phyloP scores from a whole-genome alignment of 2,113 vertebrate species.

The Phaethornis superciliosus region DNA sequence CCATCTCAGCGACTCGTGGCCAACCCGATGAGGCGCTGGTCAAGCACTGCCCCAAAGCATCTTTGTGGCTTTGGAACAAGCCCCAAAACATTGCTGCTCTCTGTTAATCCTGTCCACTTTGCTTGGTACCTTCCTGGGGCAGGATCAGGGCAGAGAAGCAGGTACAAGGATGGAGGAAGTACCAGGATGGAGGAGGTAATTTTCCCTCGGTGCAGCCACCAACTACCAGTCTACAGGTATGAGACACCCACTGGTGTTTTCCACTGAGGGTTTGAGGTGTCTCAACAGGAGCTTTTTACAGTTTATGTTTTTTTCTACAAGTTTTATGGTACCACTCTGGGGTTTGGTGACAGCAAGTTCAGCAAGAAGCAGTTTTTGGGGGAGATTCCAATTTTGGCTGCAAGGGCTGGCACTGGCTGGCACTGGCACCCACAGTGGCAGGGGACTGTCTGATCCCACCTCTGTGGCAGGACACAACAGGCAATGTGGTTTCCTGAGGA shows the following conservation, averaged over 20 bases:
- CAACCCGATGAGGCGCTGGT: not conserved
- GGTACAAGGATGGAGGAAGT: not conserved
- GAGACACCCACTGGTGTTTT: not conserved
- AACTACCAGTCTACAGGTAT: not conserved
- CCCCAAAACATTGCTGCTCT: not conserved
- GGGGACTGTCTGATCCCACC: not conserved
- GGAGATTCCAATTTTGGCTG: not conserved
- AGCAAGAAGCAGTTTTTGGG: not conserved
- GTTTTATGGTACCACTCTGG: not conserved
- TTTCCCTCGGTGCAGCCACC: not conserved
- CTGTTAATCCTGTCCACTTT: fast-evolving
- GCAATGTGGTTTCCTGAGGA: not conserved
- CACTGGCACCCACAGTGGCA: not conserved
- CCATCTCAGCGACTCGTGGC: not conserved
- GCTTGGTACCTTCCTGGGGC: not conserved
- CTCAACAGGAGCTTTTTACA: not conserved
- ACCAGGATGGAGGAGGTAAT: not conserved
- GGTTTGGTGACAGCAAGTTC: not conserved
- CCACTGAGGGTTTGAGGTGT: not conserved
- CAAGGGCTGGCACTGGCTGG: not conserved
- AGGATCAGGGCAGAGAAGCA: not conserved
- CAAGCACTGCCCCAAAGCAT: not conserved
- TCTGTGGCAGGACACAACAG: not conserved
- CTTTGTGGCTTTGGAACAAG: not conserved
- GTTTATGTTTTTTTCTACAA: not conserved